Conservation (phyloP, 1,140 invertebrate genomes). For the Thaumatotibia leucotreta region DNA sequence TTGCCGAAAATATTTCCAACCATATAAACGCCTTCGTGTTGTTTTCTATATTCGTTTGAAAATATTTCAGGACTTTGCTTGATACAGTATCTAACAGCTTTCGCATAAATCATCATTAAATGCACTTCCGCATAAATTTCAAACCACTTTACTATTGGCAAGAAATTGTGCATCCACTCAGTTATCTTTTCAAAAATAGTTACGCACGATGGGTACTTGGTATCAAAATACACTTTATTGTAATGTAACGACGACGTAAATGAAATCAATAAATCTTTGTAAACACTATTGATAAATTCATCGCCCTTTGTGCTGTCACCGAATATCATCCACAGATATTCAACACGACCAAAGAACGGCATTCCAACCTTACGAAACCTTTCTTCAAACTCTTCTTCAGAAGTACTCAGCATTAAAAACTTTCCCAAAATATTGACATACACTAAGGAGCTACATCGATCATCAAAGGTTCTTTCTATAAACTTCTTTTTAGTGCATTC, state of each 20-base stretch:
- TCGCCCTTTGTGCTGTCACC: not conserved
- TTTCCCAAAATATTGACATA: conserved; percentile 40
- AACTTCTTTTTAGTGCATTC: not conserved
- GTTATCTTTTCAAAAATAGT: conserved; percentile 35
- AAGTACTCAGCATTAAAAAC: conserved; percentile 35
- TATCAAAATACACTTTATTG: conserved; percentile 39
- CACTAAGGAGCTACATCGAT: conserved; percentile 18
- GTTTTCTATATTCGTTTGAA: too few relatives aligned
- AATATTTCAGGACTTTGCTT: too few relatives aligned
- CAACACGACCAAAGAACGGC: conserved; percentile 31
- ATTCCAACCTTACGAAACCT: conserved; percentile 31
- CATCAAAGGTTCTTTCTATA: not conserved
- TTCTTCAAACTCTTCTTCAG: conserved; percentile 26
- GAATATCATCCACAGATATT: not conserved
- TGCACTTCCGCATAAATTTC: conserved; percentile 42
- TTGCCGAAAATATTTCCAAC: conserved; percentile 40
- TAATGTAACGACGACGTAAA: conserved; percentile 31
- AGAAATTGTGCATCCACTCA: too few relatives aligned
- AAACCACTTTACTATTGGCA: too few relatives aligned
- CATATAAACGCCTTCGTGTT: too few relatives aligned
- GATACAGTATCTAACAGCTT: too few relatives aligned
- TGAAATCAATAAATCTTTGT: too few relatives aligned
- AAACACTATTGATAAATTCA: too few relatives aligned
- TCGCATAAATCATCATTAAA: conserved; percentile 46
- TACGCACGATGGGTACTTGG: conserved; percentile 27